Percentiles rank a stretch among this genome's conserved stretches.
These are phyloP conservation scores for Scleropages formosus DNA, from an alignment of 2,797 vertebrate genomes.

Conservation along the genomic window DNA sequence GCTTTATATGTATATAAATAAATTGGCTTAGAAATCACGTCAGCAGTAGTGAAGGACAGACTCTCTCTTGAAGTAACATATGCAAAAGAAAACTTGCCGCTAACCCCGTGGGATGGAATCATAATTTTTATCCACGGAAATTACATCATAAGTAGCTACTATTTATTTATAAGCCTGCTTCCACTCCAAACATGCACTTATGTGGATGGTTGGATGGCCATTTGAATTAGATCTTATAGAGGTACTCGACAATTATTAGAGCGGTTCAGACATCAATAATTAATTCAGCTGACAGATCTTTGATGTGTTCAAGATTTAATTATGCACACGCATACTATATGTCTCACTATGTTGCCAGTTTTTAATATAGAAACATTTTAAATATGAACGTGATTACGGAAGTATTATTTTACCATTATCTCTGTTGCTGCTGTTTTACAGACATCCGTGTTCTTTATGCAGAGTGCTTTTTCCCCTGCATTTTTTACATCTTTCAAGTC, in stretches of 20 bases:
- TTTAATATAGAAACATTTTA: background rate
- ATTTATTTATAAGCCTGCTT: too few species aligned
- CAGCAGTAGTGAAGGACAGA: too few species aligned
- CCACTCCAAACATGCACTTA: background rate
- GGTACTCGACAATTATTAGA: background rate
- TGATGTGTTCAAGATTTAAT: background rate
- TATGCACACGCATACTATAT: background rate
- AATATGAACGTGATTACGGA: background rate
- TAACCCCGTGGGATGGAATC: too few species aligned
- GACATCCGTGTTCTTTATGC: background rate
- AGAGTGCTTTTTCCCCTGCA: background rate
- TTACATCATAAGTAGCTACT: background rate
- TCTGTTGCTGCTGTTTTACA: background rate
- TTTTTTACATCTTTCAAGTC: background rate
- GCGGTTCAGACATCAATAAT: background rate
- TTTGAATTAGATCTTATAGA: background rate
- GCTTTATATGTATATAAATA: background rate
- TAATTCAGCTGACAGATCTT: background rate
- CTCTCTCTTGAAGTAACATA: background rate
- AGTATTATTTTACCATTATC: background rate
- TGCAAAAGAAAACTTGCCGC: background rate
- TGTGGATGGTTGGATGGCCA: background rate
- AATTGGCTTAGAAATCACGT: too few species aligned
- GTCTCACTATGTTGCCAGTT: background rate
- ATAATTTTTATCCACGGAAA: too few species aligned